These are phyloP conservation scores for Blastobasis adustella DNA, from an alignment of 2,888 invertebrate species.

Conservation along the genomic window DNA sequence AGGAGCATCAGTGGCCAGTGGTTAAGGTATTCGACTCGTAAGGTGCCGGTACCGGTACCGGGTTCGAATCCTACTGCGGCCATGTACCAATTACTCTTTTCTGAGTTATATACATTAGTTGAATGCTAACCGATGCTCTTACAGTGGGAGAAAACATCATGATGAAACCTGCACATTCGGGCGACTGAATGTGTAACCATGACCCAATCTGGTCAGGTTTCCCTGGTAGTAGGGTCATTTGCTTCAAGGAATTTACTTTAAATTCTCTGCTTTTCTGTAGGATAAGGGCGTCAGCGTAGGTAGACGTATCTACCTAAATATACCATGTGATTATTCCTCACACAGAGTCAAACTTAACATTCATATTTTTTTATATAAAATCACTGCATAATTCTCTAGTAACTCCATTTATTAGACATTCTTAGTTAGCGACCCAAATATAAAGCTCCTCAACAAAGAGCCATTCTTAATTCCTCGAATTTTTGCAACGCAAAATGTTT, in stretches of 20 bases:
- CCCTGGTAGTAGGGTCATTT: too few relatives aligned
- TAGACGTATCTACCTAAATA: not conserved
- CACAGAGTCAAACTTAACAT: not conserved
- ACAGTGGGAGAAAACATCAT: too few relatives aligned
- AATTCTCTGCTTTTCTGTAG: too few relatives aligned
- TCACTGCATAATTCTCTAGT: not conserved
- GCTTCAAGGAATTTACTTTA: too few relatives aligned
- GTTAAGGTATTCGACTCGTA: too few relatives aligned
- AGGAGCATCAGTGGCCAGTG: not conserved
- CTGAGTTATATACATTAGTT: not conserved
- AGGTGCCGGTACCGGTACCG: too few relatives aligned
- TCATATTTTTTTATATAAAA: not conserved
- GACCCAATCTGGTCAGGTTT: too few relatives aligned
- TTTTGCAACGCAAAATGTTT: conserved; percentile 62
- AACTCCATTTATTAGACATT: not conserved
- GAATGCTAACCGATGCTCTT: too few relatives aligned
- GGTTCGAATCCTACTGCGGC: not conserved
- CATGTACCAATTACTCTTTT: not conserved
- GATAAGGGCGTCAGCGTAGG: not conserved
- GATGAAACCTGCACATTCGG: too few relatives aligned
- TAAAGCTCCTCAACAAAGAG: conserved; percentile 22
- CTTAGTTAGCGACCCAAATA: conserved; percentile 10
- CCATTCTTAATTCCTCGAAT: conserved; percentile 41
- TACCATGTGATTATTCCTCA: not conserved
- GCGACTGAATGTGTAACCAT: too few relatives aligned